Evolutionary conservation across 2,888 invertebrate species (phyloP).

Genomic region (Drepana falcataria): DNA sequence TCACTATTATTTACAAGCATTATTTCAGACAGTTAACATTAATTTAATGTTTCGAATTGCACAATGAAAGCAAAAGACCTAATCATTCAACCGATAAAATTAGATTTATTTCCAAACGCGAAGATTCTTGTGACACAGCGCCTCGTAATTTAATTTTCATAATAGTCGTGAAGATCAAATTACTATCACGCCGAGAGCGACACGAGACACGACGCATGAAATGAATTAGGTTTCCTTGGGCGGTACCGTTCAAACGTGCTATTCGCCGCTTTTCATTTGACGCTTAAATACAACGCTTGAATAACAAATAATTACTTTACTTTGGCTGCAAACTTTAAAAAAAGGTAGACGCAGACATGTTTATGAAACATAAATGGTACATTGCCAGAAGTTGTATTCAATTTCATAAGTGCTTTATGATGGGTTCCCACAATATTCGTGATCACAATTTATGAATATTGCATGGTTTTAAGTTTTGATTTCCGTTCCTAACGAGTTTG

Average conservation of each 20-base stretch:
- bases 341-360: constrained; percentile 8
- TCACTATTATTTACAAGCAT: constrained; percentile 16
- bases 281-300: constrained; percentile 21
- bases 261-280: constrained; percentile 21
- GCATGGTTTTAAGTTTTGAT: constrained; percentile 33
- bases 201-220: constrained; percentile 51
- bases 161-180: constrained; percentile 56
- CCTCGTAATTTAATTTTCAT: constrained; percentile 53
- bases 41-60: constrained; percentile 3
- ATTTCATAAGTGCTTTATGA: constrained; percentile 26
- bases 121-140: background rate
- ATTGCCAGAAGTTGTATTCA: constrained; percentile 20
- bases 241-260: constrained; percentile 39
- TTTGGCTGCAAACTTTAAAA: constrained; percentile 20
- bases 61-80: background rate
- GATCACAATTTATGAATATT: constrained; percentile 29
- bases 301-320: constrained; percentile 37
- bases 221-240: constrained; percentile 52
- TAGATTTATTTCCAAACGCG: background rate
- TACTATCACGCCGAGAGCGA: constrained; percentile 50
- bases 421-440: constrained; percentile 33
- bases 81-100: constrained; percentile 1
- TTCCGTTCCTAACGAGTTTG: constrained; percentile 4
- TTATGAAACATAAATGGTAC: constrained; percentile 22
- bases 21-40: constrained; percentile 2